Conservation (phyloP, 2,113 vertebrate genomes). For the Coregonus clupeaformis region DNA sequence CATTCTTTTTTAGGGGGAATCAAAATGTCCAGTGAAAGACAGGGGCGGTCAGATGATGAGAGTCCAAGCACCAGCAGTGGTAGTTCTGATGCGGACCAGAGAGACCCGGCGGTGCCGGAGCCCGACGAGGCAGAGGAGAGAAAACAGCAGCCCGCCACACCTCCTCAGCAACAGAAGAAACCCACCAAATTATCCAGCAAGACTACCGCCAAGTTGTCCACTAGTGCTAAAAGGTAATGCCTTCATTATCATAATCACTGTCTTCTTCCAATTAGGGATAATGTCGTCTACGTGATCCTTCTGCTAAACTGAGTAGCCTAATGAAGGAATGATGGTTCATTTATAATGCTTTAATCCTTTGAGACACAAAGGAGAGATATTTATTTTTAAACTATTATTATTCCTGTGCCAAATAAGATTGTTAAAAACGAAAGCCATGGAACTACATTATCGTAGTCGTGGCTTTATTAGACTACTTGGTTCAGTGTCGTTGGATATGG, state of each 20-base stretch:
- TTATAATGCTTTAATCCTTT: too few relatives aligned
- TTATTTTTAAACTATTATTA: too few relatives aligned
- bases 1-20: constrained; percentile 26
- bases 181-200: constrained; percentile 90
- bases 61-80: constrained; percentile 92
- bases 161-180: constrained; percentile 86
- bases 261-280: too few relatives aligned
- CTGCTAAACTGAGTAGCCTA: too few relatives aligned
- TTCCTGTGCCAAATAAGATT: too few relatives aligned
- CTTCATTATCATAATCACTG: not conserved
- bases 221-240: constrained; percentile 89
- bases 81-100: constrained; percentile 89
- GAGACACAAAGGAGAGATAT: too few relatives aligned
- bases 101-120: constrained; percentile 85
- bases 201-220: constrained; percentile 90
- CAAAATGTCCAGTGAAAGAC: constrained; percentile 88
- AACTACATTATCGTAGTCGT: too few relatives aligned
- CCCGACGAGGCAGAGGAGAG: constrained; percentile 86
- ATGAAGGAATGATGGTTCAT: too few relatives aligned
- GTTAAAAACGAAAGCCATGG: too few relatives aligned
- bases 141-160: constrained; percentile 75
- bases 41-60: constrained; percentile 85
- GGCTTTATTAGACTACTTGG: too few relatives aligned
- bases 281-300: too few relatives aligned
- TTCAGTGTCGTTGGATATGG: too few relatives aligned